A percentile compares a stretch with the other conserved stretches of the same genome.
Conservation (phyloP, 2,888 invertebrate genomes). For the Nipponacmea schrenckii region DNA sequence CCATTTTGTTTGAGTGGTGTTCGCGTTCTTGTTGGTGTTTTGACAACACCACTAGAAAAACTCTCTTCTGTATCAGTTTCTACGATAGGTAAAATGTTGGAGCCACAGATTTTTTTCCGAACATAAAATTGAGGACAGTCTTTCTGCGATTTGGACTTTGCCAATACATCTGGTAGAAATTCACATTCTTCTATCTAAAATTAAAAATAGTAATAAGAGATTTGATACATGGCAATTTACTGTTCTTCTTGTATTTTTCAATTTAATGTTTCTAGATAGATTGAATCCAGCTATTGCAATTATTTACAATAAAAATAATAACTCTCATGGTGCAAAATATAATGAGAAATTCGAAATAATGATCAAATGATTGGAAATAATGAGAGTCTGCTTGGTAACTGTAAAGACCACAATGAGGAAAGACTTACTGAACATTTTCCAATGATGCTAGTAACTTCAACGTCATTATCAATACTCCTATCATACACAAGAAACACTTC, state of each 20-base stretch:
- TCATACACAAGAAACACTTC: constrained; percentile 57
- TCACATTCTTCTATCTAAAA: constrained; percentile 24
- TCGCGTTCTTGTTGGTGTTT: background rate
- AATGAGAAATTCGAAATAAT: too few species aligned
- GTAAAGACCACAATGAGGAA: too few species aligned
- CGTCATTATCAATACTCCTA: constrained; percentile 42
- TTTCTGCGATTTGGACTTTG: background rate
- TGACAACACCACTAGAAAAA: background rate
- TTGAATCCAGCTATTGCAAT: too few species aligned
- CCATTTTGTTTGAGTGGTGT: constrained; percentile 7
- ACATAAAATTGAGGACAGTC: constrained; percentile 22
- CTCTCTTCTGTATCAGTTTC: background rate
- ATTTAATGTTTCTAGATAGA: too few species aligned
- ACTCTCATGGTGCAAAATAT: too few species aligned
- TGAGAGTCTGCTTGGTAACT: too few species aligned
- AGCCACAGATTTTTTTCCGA: constrained; percentile 2
- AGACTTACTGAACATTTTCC: constrained; percentile 55
- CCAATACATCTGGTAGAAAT: constrained; percentile 14
- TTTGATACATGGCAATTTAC: too few species aligned
- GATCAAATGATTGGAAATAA: too few species aligned
- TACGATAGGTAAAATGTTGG: background rate
- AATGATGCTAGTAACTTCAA: constrained; percentile 54
- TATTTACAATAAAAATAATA: too few species aligned
- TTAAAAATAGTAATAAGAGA: background rate
- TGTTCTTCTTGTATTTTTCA: too few species aligned